Evolutionary conservation across 1,140 invertebrate species (phyloP), one percentile per base, ranked within the genome.

Genomic region (Euura saliciscinereae): DNA sequence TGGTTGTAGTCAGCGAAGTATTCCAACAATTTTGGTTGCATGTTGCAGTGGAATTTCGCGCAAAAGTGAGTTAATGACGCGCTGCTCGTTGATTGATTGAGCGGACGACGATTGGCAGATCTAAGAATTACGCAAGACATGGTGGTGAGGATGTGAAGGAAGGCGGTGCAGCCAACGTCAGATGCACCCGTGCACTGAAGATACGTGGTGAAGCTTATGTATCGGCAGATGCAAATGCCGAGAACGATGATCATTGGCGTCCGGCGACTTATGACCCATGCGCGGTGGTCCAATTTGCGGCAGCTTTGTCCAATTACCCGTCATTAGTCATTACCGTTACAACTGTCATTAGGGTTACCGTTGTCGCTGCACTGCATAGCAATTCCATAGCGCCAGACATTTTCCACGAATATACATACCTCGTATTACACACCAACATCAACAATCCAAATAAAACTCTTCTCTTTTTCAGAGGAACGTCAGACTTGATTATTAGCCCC

Each of bases 221-320:
- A 80, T 80, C 74, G 73, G 77, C 75, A 81, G 78, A 80, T 80
- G 78, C 77, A 80, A 80, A 80, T 80, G 78, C 78, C 77, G 74
- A 76, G 68, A 46, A 68, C 72, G 75, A 80, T 74, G 78, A 80
- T 78, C 78, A 80, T 80, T 80, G 75, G 77, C 78, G 78, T 80
- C 74, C 75, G 78, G 78, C 74, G 78, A 78, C 78, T 77, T 69
- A 73, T 67, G 72, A 59, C 78, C 72, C 79, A 73, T 66, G 71
- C 71, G 74, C 78, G 80, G 81, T 82, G 81, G 81, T 82, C 81
- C 81, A 82, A 82, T 82, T 82, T 82, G 80, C 81, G 81, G 81
- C 76, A 74, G 79, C 80, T 82, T 82, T 82, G 80, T 80, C 77
- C 81, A 82, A 82, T 82, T 82, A 82, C 74, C 13, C 69, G 71